Base-by-base conservation (phyloP, 1,140 invertebrate genomes). In the Lasioglossum baleicum region DNA sequence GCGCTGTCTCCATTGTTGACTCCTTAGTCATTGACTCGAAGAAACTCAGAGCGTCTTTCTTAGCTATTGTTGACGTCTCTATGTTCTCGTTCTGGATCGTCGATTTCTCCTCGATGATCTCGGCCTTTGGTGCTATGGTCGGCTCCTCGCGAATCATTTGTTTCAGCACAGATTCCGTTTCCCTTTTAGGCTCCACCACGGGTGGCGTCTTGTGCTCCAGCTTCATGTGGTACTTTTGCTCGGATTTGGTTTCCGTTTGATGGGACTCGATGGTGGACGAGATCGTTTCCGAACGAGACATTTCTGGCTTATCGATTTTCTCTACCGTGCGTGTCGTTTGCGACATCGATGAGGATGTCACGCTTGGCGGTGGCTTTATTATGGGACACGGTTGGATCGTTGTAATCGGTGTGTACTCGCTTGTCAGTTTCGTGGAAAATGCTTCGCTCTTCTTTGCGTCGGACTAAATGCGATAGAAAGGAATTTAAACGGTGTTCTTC, bases 21-120 rank as follows among this genome's bases (percentile, higher is more conserved):
- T 94, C 93, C 80, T 93, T 93, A 1, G 92, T 94, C 86, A 94
- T 95, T 53, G 92, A 92, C 84, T 95, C 94, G 80, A 95, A 95
- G 83, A 95, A 95, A 68, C 93, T 94, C 10, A 95, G 89, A 3
- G 94, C 94, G 82, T 93, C 92, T 80, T 94, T 93, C 67, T 91
- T 94, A 0, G 92, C 90, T 31, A 94, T 92, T 0, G 92, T 92
- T 2, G 90, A 90, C 5, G 92, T 92, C 73, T 94, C 93, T 20
- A 94, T 80, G 48, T 92, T 92, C 72, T 93, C 92, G 71, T 93
- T 93, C 53, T 90, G 89, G 8, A 83, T 82, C 4, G 78, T 83
- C 15, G 84, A 67, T 48, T 84, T 85, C 35, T 89, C 80, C 60
- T 90, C 88, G 31, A 83, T 8, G 0, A 83, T 70, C 56, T 53